Evolutionary conservation across 2,113 vertebrate genomes (phyloP).

Genomic region (Poeciliopsis retropinna): DNA sequence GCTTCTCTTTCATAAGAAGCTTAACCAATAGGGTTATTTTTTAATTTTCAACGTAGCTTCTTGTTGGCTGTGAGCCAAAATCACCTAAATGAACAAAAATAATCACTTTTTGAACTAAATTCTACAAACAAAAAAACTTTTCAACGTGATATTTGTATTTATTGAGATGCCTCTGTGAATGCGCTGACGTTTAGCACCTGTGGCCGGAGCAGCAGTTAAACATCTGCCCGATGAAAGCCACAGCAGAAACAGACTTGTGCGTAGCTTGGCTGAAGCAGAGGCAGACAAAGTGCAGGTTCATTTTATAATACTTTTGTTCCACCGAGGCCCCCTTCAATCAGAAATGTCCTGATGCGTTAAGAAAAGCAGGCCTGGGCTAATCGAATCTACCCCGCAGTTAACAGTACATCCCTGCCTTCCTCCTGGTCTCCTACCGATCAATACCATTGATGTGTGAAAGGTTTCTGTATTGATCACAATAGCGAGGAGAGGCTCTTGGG

Average conservation of each 20-base stretch:
- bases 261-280: constrained; percentile 23
- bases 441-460: constrained; percentile 79
- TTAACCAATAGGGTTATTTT: not conserved
- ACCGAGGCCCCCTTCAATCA: constrained; percentile 65
- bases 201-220: constrained; percentile 39
- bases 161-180: constrained; percentile 28
- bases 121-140: not conserved
- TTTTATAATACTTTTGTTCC: constrained; percentile 36
- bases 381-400: constrained; percentile 74
- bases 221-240: constrained; percentile 23
- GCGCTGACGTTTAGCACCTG: constrained; percentile 58
- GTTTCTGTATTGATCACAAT: constrained; percentile 77
- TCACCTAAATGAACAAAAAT: not conserved
- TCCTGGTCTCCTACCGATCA: constrained; percentile 60
- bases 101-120: not conserved
- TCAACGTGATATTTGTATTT: not conserved
- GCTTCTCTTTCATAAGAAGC: not conserved
- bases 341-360: constrained; percentile 73
- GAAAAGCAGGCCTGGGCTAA: constrained; percentile 72
- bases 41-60: not conserved
- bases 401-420: constrained; percentile 67
- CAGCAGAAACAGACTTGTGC: constrained; percentile 6
- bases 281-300: constrained; percentile 28
- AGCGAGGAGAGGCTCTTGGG: constrained; percentile 69
- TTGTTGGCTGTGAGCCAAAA: not conserved